Base-by-base conservation (phyloP, 2,888 invertebrate genomes). In the Ophion obscuratus region DNA sequence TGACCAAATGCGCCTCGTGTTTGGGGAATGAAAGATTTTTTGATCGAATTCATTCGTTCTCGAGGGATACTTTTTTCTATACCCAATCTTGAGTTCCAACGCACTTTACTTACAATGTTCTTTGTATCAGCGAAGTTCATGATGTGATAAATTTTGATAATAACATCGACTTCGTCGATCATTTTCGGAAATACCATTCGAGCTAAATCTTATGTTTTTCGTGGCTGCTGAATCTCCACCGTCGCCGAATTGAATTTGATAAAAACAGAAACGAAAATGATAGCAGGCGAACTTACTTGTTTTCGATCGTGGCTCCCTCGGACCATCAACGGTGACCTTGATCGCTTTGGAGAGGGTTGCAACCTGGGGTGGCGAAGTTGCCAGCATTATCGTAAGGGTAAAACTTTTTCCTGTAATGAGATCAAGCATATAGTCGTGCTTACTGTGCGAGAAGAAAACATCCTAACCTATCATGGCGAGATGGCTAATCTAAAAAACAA, bases 331-430 rank as follows among this genome's bases (percentile, higher is more conserved):
- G 24, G 93, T 93, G 57, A 93, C 93, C 88, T 93, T 93, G 85
- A 93, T 93, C 44, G 93, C 93, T 84, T 93, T 93, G 24, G 93
- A 92, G 62, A 93, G 86, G 79, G 93, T 93, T 20, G 93, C 93
- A 44, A 93, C 90, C 86, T 93, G 94, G 57, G 94, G 94, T 73
- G 94, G 94, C 36, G 93, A 91, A n/a, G 93, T 94, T 86, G 93
- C 93, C 79, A 94, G 92, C 93, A 94, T 94, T 89, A 94, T 94
- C 88, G 94, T 94, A 85, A 94, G 88, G 27, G 94, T 93, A 86
- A 94, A 94, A 88, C 94, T 94, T 87, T 94, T 94, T 73, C 94
- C 94, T 94, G 90, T 7, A 90, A 89, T 31, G 27, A 83, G 71
- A 78, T 71, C 36, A 57, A 66, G 20, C 68, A 44, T 24, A 20